These are phyloP conservation scores for Pseudomyrmex cubaensis DNA, from an alignment of 1,140 invertebrate genomes.

Conservation along the genomic window DNA sequence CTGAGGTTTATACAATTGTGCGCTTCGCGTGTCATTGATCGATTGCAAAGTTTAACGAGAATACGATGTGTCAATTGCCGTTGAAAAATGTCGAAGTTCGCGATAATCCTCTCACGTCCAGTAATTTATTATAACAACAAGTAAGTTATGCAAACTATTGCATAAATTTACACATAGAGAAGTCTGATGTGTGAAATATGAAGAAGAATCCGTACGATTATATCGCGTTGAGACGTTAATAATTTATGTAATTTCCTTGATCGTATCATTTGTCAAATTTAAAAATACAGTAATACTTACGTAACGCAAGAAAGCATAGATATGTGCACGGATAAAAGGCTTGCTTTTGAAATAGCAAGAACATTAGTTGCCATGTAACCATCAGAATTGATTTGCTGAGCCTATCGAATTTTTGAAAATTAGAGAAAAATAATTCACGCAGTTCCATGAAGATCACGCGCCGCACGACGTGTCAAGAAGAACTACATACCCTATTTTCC, in stretches of 20 bases:
- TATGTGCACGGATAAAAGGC: too few relatives aligned
- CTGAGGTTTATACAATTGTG: not conserved
- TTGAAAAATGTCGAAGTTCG: not conserved
- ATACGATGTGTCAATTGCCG: not conserved
- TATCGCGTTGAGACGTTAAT: not conserved
- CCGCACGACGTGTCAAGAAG: too few relatives aligned
- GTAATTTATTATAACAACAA: not conserved
- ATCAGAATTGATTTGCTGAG: too few relatives aligned
- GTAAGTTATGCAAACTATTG: slow-evolving; percentile 2
- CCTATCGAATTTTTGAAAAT: too few relatives aligned
- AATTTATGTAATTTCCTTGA: not conserved
- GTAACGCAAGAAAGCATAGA: too few relatives aligned
- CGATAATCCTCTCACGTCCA: not conserved
- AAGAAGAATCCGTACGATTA: not conserved
- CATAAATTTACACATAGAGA: not conserved
- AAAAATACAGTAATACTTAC: not conserved
- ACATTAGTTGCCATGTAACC: too few relatives aligned
- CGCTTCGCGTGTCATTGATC: not conserved
- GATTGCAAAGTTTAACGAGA: not conserved
- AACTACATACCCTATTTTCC: not conserved
- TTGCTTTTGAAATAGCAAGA: too few relatives aligned
- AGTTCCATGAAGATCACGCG: too few relatives aligned
- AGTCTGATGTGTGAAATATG: not conserved
- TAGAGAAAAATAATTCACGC: too few relatives aligned
- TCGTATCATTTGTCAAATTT: not conserved